phyloP scores from a whole-genome alignment of 2,888 invertebrate genomes.

The Hyppa rectilinea region DNA sequence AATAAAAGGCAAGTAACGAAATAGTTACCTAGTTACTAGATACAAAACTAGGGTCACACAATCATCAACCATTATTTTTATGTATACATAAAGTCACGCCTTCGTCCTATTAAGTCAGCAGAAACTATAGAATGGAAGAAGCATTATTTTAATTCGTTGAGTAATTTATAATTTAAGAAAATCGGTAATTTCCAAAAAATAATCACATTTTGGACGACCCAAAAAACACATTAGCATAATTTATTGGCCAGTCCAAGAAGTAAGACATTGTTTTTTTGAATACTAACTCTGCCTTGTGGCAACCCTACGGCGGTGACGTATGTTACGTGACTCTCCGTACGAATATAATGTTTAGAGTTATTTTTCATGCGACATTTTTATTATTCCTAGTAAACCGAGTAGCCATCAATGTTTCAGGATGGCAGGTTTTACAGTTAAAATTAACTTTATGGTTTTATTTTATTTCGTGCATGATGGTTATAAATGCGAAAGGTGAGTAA shows the following conservation, averaged over 20 bases:
- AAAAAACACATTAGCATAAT: not conserved
- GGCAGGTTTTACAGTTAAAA: conserved; percentile 50
- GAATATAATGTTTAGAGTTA: conserved; percentile 56
- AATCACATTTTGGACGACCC: not conserved
- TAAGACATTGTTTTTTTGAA: not conserved
- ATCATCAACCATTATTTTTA: not conserved
- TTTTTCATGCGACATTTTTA: conserved; percentile 53
- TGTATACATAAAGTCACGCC: too few species aligned
- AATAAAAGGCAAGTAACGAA: not conserved
- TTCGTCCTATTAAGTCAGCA: too few species aligned
- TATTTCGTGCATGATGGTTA: conserved; percentile 28
- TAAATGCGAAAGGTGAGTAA: not conserved
- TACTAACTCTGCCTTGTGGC: not conserved
- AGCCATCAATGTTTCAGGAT: conserved; percentile 43
- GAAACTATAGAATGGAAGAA: too few species aligned
- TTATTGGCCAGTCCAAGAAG: not conserved
- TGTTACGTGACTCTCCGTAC: conserved; percentile 45
- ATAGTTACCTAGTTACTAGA: not conserved
- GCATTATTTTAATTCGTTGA: too few species aligned
- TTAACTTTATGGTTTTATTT: conserved; percentile 48
- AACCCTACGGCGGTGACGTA: conserved; percentile 35
- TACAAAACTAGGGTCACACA: not conserved
- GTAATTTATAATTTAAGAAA: not conserved
- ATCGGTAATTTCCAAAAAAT: not conserved
- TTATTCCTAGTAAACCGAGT: conserved; percentile 44